Evolutionary conservation across 2,888 invertebrate genomes (phyloP).

Genomic region (Mesochorus sp.): DNA sequence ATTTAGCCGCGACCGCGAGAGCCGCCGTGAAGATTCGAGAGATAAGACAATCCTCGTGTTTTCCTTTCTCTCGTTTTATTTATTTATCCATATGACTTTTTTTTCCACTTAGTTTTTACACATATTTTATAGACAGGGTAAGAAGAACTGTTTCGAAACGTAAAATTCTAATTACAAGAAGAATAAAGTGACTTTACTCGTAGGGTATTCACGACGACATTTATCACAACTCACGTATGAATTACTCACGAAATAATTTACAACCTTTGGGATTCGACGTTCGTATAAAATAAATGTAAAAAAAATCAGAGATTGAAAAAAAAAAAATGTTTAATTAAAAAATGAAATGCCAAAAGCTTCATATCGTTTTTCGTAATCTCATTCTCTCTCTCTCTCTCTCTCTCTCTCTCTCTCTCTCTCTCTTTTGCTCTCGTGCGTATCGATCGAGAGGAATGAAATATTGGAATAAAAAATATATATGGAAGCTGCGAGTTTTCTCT

Average conservation of each 20-base stretch:
- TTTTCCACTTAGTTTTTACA: not conserved
- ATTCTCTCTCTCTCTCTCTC: too few species aligned
- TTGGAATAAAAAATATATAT: too few species aligned
- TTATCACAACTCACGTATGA: not conserved
- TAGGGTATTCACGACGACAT: slow-evolving; percentile 43
- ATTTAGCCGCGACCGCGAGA: slow-evolving; percentile 23
- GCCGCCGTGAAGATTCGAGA: slow-evolving; percentile 29
- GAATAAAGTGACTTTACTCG: slow-evolving; percentile 35
- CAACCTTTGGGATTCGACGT: slow-evolving; percentile 20
- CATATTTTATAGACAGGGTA: not conserved
- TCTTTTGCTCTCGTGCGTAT: too few species aligned
- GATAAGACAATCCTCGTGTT: slow-evolving; percentile 23
- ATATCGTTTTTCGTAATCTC: too few species aligned
- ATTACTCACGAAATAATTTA: slow-evolving; percentile 32
- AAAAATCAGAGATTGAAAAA: too few species aligned
- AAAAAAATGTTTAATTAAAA: too few species aligned
- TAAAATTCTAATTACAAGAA: slow-evolving; percentile 40
- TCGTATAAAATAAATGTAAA: too few species aligned
- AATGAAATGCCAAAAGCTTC: too few species aligned
- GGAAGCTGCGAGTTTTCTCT: slow-evolving; percentile 2
- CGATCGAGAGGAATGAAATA: too few species aligned
- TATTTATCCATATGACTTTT: too few species aligned
- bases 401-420: too few species aligned
- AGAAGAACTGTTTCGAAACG: slow-evolving; percentile 5
- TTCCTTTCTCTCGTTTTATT: not conserved